phyloP scores from a whole-genome alignment of 1,140 invertebrate genomes.

The Diorhabda carinulata region DNA sequence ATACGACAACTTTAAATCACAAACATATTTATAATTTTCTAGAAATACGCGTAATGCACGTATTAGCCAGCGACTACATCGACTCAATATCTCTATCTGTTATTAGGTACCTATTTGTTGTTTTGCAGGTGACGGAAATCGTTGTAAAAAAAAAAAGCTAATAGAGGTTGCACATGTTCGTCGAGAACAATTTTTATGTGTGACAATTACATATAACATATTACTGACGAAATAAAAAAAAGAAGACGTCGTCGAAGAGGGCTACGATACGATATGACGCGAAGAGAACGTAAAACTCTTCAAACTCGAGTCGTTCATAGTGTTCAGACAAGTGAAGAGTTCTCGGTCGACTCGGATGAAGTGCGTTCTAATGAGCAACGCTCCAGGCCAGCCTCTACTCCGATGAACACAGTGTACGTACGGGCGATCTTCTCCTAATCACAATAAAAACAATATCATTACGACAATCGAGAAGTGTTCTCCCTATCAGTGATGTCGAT shows the following conservation, averaged over 20 bases:
- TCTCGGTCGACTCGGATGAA: slow-evolving; percentile 35
- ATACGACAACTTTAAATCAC: slow-evolving; percentile 16
- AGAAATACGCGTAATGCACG: background rate
- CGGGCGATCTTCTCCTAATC: slow-evolving; percentile 23
- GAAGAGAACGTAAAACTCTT: slow-evolving; percentile 11
- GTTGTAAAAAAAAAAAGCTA: too few species aligned
- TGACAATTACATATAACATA: slow-evolving; percentile 8
- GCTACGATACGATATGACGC: slow-evolving; percentile 23
- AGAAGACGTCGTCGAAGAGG: slow-evolving; percentile 14
- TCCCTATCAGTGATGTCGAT: slow-evolving; percentile 21
- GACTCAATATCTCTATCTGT: background rate
- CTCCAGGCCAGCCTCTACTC: slow-evolving; percentile 23
- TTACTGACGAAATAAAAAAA: background rate
- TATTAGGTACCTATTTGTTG: too few species aligned
- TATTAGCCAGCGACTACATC: background rate
- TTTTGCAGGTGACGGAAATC: too few species aligned
- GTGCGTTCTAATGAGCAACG: slow-evolving; percentile 40
- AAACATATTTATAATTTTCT: slow-evolving; percentile 10
- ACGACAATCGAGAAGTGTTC: slow-evolving; percentile 29
- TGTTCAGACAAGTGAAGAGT: slow-evolving; percentile 39
- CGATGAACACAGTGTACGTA: slow-evolving; percentile 4
- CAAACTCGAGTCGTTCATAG: slow-evolving; percentile 22
- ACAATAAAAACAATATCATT: slow-evolving; percentile 37
- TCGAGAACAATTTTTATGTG: background rate
- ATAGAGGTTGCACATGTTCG: too few species aligned